Conservation (phyloP, 53 echinoderm and acorn worm genomes). For the Echinometra lucunter region DNA sequence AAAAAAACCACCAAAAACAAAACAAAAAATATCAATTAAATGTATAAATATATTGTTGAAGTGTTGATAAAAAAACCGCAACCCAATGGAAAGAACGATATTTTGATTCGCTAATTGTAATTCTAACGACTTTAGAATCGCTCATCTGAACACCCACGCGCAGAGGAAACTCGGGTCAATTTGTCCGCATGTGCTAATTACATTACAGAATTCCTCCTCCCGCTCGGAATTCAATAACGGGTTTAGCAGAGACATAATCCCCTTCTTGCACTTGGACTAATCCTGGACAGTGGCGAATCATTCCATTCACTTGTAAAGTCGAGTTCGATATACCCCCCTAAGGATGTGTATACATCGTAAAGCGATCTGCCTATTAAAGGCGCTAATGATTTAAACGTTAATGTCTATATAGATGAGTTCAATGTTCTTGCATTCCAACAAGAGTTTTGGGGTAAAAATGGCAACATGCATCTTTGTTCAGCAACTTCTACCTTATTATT, state of each 20-base stretch:
- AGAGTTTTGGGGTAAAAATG: no score
- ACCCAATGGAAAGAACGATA: neutral
- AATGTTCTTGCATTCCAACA: neutral
- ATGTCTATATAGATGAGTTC: neutral
- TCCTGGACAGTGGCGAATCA: neutral
- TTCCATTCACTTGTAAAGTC: neutral
- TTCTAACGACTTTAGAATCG: neutral
- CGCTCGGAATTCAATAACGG: neutral
- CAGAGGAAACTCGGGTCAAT: neutral
- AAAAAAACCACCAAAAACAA: no score
- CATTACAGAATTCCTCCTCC: constrained; percentile 48
- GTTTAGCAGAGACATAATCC: constrained; percentile 2
- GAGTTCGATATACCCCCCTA: neutral
- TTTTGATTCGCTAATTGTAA: neutral
- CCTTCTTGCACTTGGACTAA: neutral
- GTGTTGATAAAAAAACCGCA: no score
- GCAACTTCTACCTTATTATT: no score
- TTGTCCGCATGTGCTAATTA: constrained; percentile 38
- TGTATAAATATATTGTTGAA: no score
- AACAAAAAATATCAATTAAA: no score
- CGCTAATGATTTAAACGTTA: neutral
- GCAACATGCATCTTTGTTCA: no score
- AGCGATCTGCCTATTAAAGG: neutral
- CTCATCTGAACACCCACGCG: neutral
- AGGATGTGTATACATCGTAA: neutral